phyloP scores from a whole-genome alignment of 2,113 vertebrate species.

The Bufo bufo region DNA sequence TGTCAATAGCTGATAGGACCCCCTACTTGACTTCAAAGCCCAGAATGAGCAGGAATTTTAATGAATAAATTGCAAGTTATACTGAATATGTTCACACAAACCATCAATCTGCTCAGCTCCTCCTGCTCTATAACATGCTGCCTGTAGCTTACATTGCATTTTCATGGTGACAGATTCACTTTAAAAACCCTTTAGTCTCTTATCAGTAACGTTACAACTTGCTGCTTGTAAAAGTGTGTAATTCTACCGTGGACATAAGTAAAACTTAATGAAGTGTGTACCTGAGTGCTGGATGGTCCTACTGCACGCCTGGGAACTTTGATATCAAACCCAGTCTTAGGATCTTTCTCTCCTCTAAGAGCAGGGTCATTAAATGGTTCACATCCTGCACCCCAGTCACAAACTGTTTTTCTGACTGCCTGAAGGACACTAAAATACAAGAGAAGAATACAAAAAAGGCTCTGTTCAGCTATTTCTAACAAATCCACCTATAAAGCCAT shows the following conservation, averaged over 20 bases:
- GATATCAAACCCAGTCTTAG: constrained; percentile 89
- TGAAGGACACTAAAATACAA: constrained; percentile 79
- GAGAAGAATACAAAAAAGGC: background rate
- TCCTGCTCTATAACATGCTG: too few relatives aligned
- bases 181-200: background rate
- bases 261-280: constrained; percentile 60
- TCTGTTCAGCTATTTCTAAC: too few relatives aligned
- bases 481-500: too few relatives aligned
- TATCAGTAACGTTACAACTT: background rate
- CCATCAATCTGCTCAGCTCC: too few relatives aligned
- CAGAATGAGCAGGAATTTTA: too few relatives aligned
- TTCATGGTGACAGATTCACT: too few relatives aligned
- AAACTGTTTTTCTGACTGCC: constrained; percentile 88
- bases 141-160: too few relatives aligned
- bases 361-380: constrained; percentile 88
- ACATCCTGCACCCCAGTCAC: constrained; percentile 84
- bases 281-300: constrained; percentile 89
- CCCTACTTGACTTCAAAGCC: too few relatives aligned
- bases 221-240: background rate
- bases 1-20: too few relatives aligned
- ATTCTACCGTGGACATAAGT: background rate
- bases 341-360: constrained; percentile 85
- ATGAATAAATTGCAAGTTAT: too few relatives aligned
- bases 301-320: constrained; percentile 87
- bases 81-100: too few relatives aligned